Base-by-base conservation (phyloP, 2,888 invertebrate species). In the Nycteola revayana region DNA sequence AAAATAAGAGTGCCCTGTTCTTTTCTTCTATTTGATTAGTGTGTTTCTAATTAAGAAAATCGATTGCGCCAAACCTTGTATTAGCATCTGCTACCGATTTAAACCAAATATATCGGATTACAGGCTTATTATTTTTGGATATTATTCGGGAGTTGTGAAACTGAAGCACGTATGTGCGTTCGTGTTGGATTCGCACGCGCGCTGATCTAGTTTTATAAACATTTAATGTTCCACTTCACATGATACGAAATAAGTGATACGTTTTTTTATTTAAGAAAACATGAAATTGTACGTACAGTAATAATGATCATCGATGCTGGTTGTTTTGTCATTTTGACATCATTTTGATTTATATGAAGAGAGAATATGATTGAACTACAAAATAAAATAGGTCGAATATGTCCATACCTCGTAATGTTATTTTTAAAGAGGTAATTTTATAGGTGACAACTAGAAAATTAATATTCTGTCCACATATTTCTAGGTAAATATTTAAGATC, bases 91-190 rank as follows among this genome's bases (percentile, higher is more conserved):
- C 10, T 38, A 42, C 50, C 24, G 41, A 41, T 42, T 52, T 61
- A 55, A 54, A 53, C 49, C 53, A 63, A 49, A 56, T 50, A 47
- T 46, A 47, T 61, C 43, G 49, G 38, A 43, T 59, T 62, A 50
- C 57, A 54, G 43, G 43, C 44, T 48, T 56, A 60, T 60, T 74
- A 73, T 69, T 72, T 67, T 61, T 41, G 60, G 59, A 62, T 42
- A 44, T 51, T 58, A 54, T 60, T 60, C 57, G 52, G 49, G 41
- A 57, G 62, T 69, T 72, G 66, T 64, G 69, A 72, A 74, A 74
- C 53, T 32, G 41, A 46, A 42, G 41, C 49, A 47, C 43, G 49
- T 55, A n/a, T n/a, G n/a, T n/a, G n/a, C n/a, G n/a, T n/a, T n/a
- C 39, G 47, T 45, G 48, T 43, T 44, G 43, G 56, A 55, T 61